Evolutionary conservation across 2,113 vertebrate species (phyloP).

Genomic region (Percopsis transmontana): DNA sequence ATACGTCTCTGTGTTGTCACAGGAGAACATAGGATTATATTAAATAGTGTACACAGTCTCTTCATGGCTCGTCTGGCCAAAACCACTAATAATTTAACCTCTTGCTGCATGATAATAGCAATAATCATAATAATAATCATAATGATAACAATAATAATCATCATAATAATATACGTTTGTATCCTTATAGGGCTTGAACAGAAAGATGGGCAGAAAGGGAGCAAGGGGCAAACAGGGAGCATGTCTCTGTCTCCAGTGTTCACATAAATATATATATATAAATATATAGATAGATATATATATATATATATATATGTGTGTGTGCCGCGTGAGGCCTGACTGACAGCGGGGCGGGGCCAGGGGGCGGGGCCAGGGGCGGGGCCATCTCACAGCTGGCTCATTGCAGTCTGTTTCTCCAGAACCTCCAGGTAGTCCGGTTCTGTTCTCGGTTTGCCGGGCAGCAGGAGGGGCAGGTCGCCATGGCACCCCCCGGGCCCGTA

Average conservation of each 20-base stretch:
- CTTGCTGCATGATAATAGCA: conserved; percentile 69
- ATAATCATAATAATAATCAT: too few species aligned
- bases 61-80: conserved; percentile 69
- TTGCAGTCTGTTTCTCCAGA: conserved; percentile 98
- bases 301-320: too few species aligned
- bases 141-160: too few species aligned
- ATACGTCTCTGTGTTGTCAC: conserved; percentile 40
- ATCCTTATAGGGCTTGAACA: conserved; percentile 69
- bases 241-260: conserved; percentile 28
- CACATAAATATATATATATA: too few species aligned
- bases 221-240: conserved; percentile 31
- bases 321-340: too few species aligned
- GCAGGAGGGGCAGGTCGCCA: conserved; percentile 85
- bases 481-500: conserved; percentile 96
- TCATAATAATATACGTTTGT: conserved; percentile 52
- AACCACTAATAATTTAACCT: conserved; percentile 78
- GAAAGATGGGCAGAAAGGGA: conserved; percentile 34
- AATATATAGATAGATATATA: too few species aligned
- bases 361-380: too few species aligned
- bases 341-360: background rate
- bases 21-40: conserved; percentile 65
- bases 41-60: conserved; percentile 69
- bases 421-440: conserved; percentile 99
- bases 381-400: conserved; percentile 91
- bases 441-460: conserved; percentile 91